Conservation (phyloP, 23 tunicate genomes). For the Trididemnum nubilum region DNA sequence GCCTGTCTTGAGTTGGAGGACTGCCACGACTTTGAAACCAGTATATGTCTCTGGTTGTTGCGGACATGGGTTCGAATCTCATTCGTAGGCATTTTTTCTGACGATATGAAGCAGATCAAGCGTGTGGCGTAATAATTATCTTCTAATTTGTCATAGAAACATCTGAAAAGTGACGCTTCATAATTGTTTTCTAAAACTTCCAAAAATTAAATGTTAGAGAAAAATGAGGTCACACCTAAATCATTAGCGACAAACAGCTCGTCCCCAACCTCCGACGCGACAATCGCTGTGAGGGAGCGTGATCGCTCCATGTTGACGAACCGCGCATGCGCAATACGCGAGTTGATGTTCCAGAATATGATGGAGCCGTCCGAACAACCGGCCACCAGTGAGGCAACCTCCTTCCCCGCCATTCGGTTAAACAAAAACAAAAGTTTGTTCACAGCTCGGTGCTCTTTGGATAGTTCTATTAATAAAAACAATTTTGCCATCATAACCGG, state of each 20-base stretch:
- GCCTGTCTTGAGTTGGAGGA: too few species aligned
- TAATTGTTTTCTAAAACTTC: too few species aligned
- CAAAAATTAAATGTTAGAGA: too few species aligned
- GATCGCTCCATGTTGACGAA: constrained; percentile 41
- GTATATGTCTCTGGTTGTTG: too few species aligned
- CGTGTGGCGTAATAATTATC: too few species aligned
- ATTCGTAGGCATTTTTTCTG: too few species aligned
- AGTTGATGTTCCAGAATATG: constrained; percentile 72
- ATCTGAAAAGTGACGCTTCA: too few species aligned
- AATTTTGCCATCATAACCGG: too few species aligned
- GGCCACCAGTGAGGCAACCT: constrained; percentile 53
- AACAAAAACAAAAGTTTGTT: constrained; percentile 54
- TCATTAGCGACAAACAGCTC: constrained; percentile 61
- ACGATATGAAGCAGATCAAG: too few species aligned
- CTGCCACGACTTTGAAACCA: too few species aligned
- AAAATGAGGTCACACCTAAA: constrained; percentile 52
- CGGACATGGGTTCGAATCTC: too few species aligned
- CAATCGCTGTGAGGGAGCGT: constrained; percentile 42
- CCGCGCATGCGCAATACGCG: constrained; percentile 51
- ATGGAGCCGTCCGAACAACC: constrained; percentile 88
- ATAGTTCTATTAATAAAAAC: not conserved
- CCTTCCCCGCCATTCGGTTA: constrained; percentile 43
- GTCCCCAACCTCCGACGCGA: constrained; percentile 31
- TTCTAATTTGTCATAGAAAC: too few species aligned
- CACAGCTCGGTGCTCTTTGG: constrained; percentile 40